Base-by-base conservation (phyloP, 2,888 invertebrate genomes). In the Ganaspis brasiliensis region DNA sequence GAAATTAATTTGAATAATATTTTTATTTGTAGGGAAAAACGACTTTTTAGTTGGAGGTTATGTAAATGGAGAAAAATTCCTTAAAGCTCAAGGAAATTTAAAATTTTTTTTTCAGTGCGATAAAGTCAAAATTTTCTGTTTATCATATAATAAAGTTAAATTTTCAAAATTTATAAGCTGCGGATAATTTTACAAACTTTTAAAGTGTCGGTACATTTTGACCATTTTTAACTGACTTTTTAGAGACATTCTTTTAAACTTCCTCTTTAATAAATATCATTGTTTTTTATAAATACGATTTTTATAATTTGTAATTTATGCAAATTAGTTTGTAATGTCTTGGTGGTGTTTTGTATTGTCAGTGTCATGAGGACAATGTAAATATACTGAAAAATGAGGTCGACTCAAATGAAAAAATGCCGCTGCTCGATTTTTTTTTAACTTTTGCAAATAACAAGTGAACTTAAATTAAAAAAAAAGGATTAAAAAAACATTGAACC, bases 311-410 rank as follows among this genome's bases (percentile, higher is more conserved):
- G n/a, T 52, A 52, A 52, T 55, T 21, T 55, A 55, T 14, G 10
- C 12, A 21, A 61, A 37, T 14, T 67, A 26, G n/a, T 14, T 24
- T 16, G 45, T 24, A 67, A 45, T 67, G 40, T 67, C n/a, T 45
- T 67, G 45, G 67, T 45, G n/a, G 67, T 67, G 67, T 67, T 40
- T 24, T 67, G 67, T 45, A 40, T 67, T 67, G 21, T 67, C 67
- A 24, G 24, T 67, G 45, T 19, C 31, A 45, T 45, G 24, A 67
- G 40, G 67, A 67, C 45, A 67, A 67, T 67, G 67, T 45, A 24
- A 45, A 67, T 45, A 63, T 0, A 40, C 24, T 45, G 40, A 67
- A 67, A 45, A 45, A 67, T 67, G 67, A 45, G 40, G 24, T 67
- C 24, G 24, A 63, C n/a, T 19, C 24, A 14, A 26, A 1, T n/a